These are phyloP conservation scores for Diplazon laetatorius DNA, from an alignment of 2,888 invertebrate genomes.

Conservation along the genomic window DNA sequence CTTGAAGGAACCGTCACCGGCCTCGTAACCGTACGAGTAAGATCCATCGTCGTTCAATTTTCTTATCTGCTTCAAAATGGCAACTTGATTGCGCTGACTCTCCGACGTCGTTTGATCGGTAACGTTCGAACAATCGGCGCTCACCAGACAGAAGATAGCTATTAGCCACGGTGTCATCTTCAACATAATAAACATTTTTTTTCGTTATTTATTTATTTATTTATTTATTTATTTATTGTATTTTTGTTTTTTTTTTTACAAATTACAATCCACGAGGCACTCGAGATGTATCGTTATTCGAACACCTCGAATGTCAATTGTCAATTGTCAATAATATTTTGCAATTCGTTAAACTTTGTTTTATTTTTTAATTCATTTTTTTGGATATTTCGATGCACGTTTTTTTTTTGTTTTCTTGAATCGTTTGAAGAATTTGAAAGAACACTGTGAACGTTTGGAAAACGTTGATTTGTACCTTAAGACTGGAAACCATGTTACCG, in stretches of 20 bases:
- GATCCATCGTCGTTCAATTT: conserved; percentile 92
- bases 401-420: conserved; percentile 17
- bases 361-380: conserved; percentile 44
- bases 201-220: neutral
- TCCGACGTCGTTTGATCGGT: conserved; percentile 83
- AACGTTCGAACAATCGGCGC: conserved; percentile 79
- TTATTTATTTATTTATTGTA: neutral
- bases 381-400: neutral
- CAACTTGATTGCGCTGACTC: conserved; percentile 88
- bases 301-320: no score
- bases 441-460: no score
- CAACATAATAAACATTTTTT: conserved; percentile 63
- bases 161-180: conserved; percentile 82
- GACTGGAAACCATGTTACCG: conserved; percentile 82
- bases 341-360: neutral
- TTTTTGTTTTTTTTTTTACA: no score
- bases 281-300: no score
- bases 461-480: conserved; percentile 76
- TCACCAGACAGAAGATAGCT: conserved; percentile 80
- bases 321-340: neutral
- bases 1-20: conserved; percentile 93
- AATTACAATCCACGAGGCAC: conserved; percentile 51
- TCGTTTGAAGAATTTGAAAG: no score
- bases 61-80: conserved; percentile 92
- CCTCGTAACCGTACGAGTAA: conserved; percentile 93